Percentiles rank a stretch among this genome's conserved stretches.
phyloP scores from a whole-genome alignment of 23 tunicate genomes.

The Halocynthia aurantium region DNA sequence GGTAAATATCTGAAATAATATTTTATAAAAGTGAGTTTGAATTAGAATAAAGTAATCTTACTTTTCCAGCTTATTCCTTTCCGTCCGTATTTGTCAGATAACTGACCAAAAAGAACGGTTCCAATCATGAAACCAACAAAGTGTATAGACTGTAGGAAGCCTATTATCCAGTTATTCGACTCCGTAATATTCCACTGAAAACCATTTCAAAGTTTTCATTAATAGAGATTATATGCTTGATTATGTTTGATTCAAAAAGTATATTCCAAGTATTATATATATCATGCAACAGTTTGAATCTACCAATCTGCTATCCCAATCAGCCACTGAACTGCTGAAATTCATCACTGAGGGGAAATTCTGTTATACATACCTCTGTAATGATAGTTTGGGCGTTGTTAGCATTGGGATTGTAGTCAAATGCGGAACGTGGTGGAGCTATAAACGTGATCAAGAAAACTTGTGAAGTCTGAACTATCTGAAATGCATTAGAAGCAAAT shows the following conservation, averaged over 20 bases:
- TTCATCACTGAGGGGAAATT: not conserved
- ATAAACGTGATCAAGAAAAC: slow-evolving; percentile 9
- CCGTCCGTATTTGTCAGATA: slow-evolving; percentile 21
- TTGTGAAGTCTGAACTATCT: slow-evolving; percentile 13
- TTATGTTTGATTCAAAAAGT: no score
- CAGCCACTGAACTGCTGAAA: no score
- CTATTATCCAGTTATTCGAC: slow-evolving; percentile 13
- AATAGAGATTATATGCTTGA: not conserved
- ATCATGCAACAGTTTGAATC: no score
- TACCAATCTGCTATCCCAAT: no score
- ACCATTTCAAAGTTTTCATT: not conserved
- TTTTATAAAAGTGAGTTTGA: not conserved
- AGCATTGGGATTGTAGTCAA: slow-evolving; percentile 13
- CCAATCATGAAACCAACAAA: slow-evolving; percentile 27
- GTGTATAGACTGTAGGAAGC: slow-evolving; percentile 17
- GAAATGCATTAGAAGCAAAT: not conserved
- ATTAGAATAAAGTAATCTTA: not conserved
- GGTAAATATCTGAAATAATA: no score
- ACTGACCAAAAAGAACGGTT: slow-evolving; percentile 21
- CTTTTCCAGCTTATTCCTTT: slow-evolving; percentile 17
- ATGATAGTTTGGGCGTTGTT: not conserved
- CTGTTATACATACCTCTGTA: slow-evolving; percentile 2
- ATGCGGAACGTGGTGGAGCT: slow-evolving; percentile 16
- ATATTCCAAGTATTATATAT: no score
- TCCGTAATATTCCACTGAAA: slow-evolving; percentile 13